Conservation (phyloP, 2,113 vertebrate genomes). For the Oceanites oceanicus region DNA sequence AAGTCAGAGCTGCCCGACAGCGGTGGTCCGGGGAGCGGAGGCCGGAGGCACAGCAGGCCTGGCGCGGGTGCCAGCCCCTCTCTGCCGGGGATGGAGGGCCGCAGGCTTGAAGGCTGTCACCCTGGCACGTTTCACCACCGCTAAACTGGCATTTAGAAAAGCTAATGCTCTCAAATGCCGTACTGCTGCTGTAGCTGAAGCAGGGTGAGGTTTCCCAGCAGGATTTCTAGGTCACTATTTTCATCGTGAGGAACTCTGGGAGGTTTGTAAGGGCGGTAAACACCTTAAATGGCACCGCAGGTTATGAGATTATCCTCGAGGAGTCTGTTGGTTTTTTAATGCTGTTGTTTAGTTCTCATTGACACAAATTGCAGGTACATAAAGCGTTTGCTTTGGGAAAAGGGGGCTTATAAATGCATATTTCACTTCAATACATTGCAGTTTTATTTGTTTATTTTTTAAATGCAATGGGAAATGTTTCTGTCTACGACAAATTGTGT, state of each 20-base stretch:
- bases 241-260: neutral
- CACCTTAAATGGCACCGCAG: neutral
- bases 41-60: neutral
- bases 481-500: accelerated
- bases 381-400: neutral
- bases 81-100: neutral
- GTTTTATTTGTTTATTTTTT: neutral
- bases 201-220: neutral
- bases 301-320: neutral
- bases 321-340: neutral
- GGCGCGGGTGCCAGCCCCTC: neutral
- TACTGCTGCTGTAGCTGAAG: neutral
- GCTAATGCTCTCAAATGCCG: neutral
- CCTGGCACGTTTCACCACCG: neutral
- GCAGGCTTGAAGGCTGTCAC: neutral
- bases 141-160: neutral
- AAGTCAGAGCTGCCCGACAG: neutral
- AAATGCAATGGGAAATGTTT: neutral
- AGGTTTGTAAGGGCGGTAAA: neutral
- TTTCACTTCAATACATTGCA: neutral
- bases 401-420: neutral
- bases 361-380: neutral
- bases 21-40: neutral
- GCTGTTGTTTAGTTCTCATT: neutral
- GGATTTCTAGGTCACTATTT: neutral